Evolutionary conservation across 1,140 invertebrate genomes (phyloP).

Genomic region (Zaprionus ornatus): DNA sequence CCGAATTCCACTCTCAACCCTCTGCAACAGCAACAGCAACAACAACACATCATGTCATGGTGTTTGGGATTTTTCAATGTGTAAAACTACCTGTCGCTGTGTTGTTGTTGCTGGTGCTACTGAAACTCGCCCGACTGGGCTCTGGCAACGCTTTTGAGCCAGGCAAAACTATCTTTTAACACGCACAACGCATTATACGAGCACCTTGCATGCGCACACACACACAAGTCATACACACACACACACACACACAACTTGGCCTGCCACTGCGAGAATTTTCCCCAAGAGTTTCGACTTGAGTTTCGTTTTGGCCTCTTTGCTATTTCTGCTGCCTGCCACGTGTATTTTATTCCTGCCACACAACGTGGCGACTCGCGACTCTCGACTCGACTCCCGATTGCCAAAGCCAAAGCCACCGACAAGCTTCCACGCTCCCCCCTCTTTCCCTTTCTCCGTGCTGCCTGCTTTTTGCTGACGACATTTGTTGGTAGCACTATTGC

Average conservation of each 20-base stretch:
- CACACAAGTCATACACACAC: constrained; percentile 58
- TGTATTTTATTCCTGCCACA: constrained; percentile 67
- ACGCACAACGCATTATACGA: constrained; percentile 82
- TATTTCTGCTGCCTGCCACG: constrained; percentile 38
- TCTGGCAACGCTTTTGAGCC: constrained; percentile 55
- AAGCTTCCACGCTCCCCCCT: neutral
- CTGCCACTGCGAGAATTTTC: constrained; percentile 53
- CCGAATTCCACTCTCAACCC: constrained; percentile 40
- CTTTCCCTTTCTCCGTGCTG: neutral
- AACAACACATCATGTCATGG: constrained; percentile 59
- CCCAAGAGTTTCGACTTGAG: constrained; percentile 45
- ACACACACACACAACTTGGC: constrained; percentile 31
- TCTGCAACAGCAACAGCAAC: constrained; percentile 29
- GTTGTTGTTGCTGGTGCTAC: constrained; percentile 68
- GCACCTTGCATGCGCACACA: constrained; percentile 78
- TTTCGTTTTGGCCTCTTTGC: neutral
- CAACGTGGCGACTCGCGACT: constrained; percentile 30
- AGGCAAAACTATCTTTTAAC: constrained; percentile 80
- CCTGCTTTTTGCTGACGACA: constrained; percentile 68
- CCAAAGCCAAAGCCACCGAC: constrained; percentile 17
- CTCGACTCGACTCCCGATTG: constrained; percentile 34
- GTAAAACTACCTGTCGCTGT: constrained; percentile 80
- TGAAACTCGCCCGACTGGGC: constrained; percentile 29
- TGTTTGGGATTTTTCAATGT: constrained; percentile 81
- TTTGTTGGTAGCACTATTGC: constrained; percentile 51